These are phyloP conservation scores for Delphinus delphis DNA, from an alignment of 2,113 vertebrate species.

Conservation along the genomic window DNA sequence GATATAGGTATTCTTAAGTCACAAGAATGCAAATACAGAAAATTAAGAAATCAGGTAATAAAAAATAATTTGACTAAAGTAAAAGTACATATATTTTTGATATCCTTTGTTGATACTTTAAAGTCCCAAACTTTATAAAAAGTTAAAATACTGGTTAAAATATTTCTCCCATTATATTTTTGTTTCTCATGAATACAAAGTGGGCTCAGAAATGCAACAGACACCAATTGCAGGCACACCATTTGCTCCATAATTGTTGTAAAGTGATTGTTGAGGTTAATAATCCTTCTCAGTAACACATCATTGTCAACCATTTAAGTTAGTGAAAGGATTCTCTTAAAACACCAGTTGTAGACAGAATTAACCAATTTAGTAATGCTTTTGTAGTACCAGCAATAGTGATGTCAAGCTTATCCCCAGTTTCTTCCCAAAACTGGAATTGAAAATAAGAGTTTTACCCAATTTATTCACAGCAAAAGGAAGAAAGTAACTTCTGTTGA, in stretches of 20 bases:
- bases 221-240: not conserved
- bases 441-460: not conserved
- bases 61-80: constrained; percentile 76
- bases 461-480: constrained; percentile 14
- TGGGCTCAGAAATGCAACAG: constrained; percentile 43
- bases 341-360: not conserved
- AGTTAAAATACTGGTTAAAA: constrained; percentile 48
- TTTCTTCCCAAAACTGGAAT: not conserved
- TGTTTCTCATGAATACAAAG: constrained; percentile 41
- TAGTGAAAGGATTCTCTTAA: constrained; percentile 40
- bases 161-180: not conserved
- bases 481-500: constrained; percentile 42
- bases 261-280: constrained; percentile 4
- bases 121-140: constrained; percentile 66
- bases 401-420: not conserved
- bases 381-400: not conserved
- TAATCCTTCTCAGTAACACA: constrained; percentile 9
- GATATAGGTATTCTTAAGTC: constrained; percentile 52
- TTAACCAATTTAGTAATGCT: constrained; percentile 2
- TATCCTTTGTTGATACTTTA: constrained; percentile 49
- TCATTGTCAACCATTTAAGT: not conserved
- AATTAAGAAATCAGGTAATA: constrained; percentile 67
- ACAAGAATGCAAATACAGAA: constrained; percentile 78
- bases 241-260: not conserved
- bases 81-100: constrained; percentile 70